phyloP scores from a whole-genome alignment of 2,888 invertebrate species.

The Beris chalybata region DNA sequence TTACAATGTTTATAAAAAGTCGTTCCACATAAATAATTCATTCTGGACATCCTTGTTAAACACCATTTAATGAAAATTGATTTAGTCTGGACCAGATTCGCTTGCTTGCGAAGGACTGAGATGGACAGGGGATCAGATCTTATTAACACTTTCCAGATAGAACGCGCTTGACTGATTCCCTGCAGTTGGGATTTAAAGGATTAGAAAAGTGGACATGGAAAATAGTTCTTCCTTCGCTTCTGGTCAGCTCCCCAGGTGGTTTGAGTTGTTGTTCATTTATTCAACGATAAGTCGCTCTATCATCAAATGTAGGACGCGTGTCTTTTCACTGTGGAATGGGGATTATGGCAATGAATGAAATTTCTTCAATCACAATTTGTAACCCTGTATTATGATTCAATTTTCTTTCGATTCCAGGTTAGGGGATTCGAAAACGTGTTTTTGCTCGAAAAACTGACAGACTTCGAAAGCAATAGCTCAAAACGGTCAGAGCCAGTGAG shows the following conservation, averaged over 20 bases:
- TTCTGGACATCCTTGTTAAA: no score
- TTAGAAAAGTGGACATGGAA: constrained; percentile 4
- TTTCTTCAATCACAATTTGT: no score
- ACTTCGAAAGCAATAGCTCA: constrained; percentile 26
- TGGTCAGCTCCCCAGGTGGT: neutral
- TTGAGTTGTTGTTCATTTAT: no score
- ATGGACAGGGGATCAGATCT: no score
- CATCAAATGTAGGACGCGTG: no score
- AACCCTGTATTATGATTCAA: neutral
- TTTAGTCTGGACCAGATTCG: constrained; percentile 10
- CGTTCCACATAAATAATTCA: no score
- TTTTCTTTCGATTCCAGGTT: constrained; percentile 35
- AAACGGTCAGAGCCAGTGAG: constrained; percentile 32
- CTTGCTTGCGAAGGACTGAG: neutral
- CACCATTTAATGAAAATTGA: constrained; percentile 23
- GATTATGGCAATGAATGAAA: no score
- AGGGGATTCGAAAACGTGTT: constrained; percentile 41
- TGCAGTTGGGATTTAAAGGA: constrained; percentile 4
- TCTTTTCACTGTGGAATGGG: no score
- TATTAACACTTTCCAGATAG: no score
- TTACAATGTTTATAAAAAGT: no score
- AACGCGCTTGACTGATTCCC: no score
- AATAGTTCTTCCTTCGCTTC: constrained; percentile 3
- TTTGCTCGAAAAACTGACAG: constrained; percentile 37
- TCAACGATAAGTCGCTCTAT: no score